phyloP scores from a whole-genome alignment of 2,113 vertebrate genomes.

The Urocolius indicus region DNA sequence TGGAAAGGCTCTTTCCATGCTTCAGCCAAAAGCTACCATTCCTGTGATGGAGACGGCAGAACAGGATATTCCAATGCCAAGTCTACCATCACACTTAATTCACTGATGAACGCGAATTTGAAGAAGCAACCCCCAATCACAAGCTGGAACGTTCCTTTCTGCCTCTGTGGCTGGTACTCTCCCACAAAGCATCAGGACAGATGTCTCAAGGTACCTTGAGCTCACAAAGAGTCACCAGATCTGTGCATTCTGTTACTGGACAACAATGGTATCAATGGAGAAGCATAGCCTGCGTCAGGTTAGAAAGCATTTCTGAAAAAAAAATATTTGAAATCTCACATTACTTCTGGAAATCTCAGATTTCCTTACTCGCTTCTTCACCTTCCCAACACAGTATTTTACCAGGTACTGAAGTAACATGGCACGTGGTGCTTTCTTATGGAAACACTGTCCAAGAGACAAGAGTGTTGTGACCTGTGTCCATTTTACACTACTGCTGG shows the following conservation, averaged over 20 bases:
- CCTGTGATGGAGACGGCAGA: not conserved
- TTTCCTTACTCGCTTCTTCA: not conserved
- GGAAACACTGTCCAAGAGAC: not conserved
- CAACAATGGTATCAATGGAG: not conserved
- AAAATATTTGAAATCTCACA: not conserved
- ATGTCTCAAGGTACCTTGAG: not conserved
- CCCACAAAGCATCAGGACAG: not conserved
- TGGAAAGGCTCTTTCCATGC: not conserved
- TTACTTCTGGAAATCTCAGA: not conserved
- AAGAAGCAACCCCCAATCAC: not conserved
- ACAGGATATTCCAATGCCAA: not conserved
- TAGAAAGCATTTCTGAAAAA: not conserved
- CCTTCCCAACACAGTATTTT: not conserved
- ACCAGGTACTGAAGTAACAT: not conserved
- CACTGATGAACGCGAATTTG: not conserved
- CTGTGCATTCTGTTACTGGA: not conserved
- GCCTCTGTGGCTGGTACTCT: not conserved
- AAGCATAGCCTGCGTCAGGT: not conserved
- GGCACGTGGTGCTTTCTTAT: not conserved
- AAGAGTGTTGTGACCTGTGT: not conserved
- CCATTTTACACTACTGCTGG: not conserved
- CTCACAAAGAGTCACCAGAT: not conserved
- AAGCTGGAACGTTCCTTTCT: not conserved
- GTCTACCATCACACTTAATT: not conserved
- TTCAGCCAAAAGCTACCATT: not conserved